Evolutionary conservation across 2,797 vertebrate genomes (phyloP), one percentile per base, ranked within the genome.

Genomic region (Anabacerthia variegaticeps): DNA sequence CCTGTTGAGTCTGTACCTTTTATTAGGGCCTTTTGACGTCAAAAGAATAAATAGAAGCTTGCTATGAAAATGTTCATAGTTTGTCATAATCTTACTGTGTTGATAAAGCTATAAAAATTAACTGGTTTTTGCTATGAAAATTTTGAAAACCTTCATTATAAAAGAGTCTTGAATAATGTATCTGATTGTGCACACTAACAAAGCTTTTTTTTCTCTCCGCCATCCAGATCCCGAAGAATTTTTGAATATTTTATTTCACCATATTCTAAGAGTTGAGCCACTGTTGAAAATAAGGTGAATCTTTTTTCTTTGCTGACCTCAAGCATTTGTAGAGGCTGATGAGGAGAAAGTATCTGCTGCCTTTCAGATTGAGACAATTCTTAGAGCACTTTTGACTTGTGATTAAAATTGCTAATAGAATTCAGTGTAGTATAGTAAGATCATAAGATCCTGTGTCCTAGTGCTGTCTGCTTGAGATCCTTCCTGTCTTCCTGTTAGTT

Each of bases 161-260:
- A 55, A 14, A 39, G 21, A 18, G 14, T 56, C 61, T 88, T 46
- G 22, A 92, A 32, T 44, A 66, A 19, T 34, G 16, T 59, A 5
- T 48, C 24, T 87, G 20, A 7, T 87, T 92, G 94, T 88, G 32
- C 15, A 14, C 46, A 7, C 10, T 94, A 74, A 93, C 49, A 56
- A 49, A 43, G 34, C 34, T 48, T 72, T 26, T 93, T 91, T 95
- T 63, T 63, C 19, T 71, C 22, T 48, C 5, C 7, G 7, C 12
- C 8, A 7, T 52, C 54, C 96, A 99, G 99, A 99, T 98, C 99
- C 99, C 10, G 99, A 99, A 94, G 99, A 99, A 97, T 99, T 99
- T 97, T 98, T 99, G 92, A 99, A 99, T 96, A 99, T 99, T 91
- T 98, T 99, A 89, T 99, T 99, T 97, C 99, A 99, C 97, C 99